Evolutionary conservation across 1,140 invertebrate genomes (phyloP), one percentile per base, ranked within the genome.

Genomic region (Meteorus sp.): DNA sequence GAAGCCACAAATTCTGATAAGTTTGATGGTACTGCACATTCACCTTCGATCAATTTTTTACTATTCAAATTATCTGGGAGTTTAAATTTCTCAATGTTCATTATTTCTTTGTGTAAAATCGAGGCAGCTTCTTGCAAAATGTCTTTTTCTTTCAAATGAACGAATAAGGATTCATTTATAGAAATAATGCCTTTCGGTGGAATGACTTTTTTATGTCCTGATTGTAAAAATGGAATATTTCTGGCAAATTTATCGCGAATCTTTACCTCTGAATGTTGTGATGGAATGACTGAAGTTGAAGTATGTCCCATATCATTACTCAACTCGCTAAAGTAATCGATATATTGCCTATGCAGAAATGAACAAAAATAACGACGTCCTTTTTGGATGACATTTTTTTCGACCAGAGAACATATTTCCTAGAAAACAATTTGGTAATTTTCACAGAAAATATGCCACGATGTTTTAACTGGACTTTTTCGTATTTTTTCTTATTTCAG

Each of bases 161-260:
- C 59, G 64, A 66, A 66, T 55, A 64, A 50, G 23, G 61, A 66
- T 0, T 64, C 58, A 55, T 66, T 55, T 54, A 64, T 59, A 27
- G 29, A 51, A 51, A 55, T 51, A 47, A 66, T 39, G 47, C 62
- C 53, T 59, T 44, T 61, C 13, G 64, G 55, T 7, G 41, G 15
- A 23, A 44, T 1, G 22, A 44, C 41, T 44, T 44, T 44, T 2
- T 44, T 44, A 17, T 9, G 2, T 1, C 17, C 8, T 0, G 41
- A 7, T 0, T 17, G 3, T 17, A 17, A 20, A 19, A 44, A 20
- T 44, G 17, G 41, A 44, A 44, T 44, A 17, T 44, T 44, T 9
- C 17, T 1, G 22, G n/a, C 19, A 44, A 44, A 44, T 44, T 44
- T 44, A 0, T 9, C 0, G 19, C 0, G 1, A 17, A 44, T 44